These are phyloP conservation scores for Eristalis intricaria DNA, from an alignment of 2,888 invertebrate species.

Conservation along the genomic window DNA sequence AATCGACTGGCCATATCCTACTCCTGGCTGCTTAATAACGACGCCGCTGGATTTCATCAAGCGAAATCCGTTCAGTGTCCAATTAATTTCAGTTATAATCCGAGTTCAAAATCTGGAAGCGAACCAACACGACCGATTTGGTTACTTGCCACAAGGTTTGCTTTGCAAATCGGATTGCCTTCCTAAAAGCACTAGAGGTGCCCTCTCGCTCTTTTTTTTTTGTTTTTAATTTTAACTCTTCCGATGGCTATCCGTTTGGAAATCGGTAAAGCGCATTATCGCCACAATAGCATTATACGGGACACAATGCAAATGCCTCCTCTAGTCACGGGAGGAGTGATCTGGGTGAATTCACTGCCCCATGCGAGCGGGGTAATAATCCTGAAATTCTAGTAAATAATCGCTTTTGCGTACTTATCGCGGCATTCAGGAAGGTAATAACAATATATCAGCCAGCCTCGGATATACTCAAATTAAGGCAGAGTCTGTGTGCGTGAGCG, in stretches of 20 bases:
- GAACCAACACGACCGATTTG: background rate
- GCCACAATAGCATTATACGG: conserved; percentile 54
- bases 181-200: background rate
- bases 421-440: conserved; percentile 46
- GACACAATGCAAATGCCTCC: conserved; percentile 13
- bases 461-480: background rate
- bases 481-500: background rate
- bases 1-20: background rate
- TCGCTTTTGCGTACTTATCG: conserved; percentile 62
- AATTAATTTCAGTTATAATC: background rate
- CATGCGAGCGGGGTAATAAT: conserved; percentile 39
- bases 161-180: background rate
- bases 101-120: background rate
- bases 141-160: background rate
- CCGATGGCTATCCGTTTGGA: conserved; percentile 16
- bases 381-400: conserved; percentile 58
- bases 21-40: background rate
- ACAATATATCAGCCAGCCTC: conserved; percentile 9
- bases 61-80: background rate
- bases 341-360: background rate
- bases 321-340: background rate
- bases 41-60: background rate
- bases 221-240: background rate
- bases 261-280: conserved; percentile 59
- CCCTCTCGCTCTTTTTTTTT: background rate